Percentiles rank a stretch among this genome's conserved stretches.
Conservation (phyloP, 1,140 invertebrate genomes). For the Drosophila pandora region DNA sequence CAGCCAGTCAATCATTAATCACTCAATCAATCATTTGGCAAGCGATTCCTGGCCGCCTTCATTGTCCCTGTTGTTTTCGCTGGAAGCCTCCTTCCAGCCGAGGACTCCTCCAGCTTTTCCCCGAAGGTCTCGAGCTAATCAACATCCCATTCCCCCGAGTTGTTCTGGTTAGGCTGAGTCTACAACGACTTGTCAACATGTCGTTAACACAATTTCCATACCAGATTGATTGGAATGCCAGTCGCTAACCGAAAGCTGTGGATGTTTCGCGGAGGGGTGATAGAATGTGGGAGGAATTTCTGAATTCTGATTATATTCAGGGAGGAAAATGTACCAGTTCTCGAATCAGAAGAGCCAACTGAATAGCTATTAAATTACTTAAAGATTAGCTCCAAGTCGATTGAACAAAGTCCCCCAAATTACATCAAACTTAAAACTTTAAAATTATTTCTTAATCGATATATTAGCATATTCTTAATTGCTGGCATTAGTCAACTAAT, state of each 20-base stretch:
- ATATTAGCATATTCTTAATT: constrained; percentile 30
- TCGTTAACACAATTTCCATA: constrained; percentile 73
- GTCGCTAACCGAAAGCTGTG: constrained; percentile 23
- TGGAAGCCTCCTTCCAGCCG: constrained; percentile 9
- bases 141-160: constrained; percentile 43
- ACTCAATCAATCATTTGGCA: constrained; percentile 77
- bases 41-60: constrained; percentile 45
- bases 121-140: constrained; percentile 54
- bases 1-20: constrained; percentile 75
- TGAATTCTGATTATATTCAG: neutral
- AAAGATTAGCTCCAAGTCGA: no score
- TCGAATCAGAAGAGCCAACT: no score
- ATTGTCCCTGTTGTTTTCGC: constrained; percentile 54
- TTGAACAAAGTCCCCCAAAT: no score
- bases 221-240: constrained; percentile 43
- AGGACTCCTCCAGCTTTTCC: constrained; percentile 37
- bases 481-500: constrained; percentile 49
- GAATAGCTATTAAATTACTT: no score
- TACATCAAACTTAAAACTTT: neutral
- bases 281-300: neutral
- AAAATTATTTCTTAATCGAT: constrained; percentile 1
- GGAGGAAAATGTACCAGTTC: neutral
- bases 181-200: constrained; percentile 71
- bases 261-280: neutral
- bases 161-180: constrained; percentile 50